Percentiles rank a stretch among this genome's conserved stretches.
These are phyloP conservation scores for Fundulus diaphanus DNA, from an alignment of 2,797 vertebrate species.

Conservation along the genomic window DNA sequence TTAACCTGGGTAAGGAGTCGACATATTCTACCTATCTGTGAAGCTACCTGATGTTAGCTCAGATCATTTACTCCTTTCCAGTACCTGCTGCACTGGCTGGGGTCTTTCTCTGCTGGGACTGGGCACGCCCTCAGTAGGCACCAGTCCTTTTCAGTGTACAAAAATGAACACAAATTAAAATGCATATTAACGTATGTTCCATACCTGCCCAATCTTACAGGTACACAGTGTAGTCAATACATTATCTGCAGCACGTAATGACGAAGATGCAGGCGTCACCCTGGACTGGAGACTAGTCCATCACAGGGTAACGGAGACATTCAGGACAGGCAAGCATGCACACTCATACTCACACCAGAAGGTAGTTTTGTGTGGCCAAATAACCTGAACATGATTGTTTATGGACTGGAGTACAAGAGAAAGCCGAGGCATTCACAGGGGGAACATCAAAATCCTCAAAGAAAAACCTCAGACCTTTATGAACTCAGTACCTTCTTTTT, in stretches of 20 bases:
- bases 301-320: neutral
- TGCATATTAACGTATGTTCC: neutral
- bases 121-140: neutral
- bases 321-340: neutral
- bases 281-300: no score
- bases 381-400: neutral
- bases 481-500: neutral
- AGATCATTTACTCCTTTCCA: neutral
- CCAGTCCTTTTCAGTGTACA: no score
- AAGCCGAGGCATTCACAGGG: neutral
- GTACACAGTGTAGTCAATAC: neutral
- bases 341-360: neutral
- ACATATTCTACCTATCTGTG: neutral
- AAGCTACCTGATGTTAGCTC: neutral
- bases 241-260: neutral
- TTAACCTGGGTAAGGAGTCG: conserved; percentile 3
- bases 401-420: neutral
- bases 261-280: no score
- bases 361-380: neutral
- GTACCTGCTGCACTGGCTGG: neutral
- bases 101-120: neutral
- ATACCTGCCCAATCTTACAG: neutral
- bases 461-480: neutral
- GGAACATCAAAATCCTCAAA: neutral
- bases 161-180: neutral